Base-by-base conservation (phyloP, 2,113 vertebrate genomes). In the Gadus macrocephalus region DNA sequence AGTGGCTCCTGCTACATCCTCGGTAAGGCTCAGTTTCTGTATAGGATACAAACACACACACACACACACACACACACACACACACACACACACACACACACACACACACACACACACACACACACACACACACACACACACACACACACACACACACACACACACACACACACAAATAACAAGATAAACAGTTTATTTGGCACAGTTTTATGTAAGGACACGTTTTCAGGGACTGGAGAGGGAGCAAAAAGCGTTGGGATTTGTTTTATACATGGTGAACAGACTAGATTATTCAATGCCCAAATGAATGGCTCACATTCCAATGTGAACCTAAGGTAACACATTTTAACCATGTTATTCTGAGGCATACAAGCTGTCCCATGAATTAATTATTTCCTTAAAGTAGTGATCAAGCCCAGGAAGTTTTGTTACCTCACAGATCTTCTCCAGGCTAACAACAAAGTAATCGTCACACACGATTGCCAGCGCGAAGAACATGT, bases 381-480 rank as follows among this genome's bases (percentile, higher is more conserved):
- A 35, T 35, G 31, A 35, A 35, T 35, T 35, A 35, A 35, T 49
- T 16, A 64, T 6, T 64, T 35, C 17, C 15, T 66, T 63, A 59
- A 66, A 59, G 17, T 16, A 67, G 31, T 35, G 31, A 35, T 35
- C 31, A 14, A 69, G 9, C 25, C 56, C 19, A 64, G 53, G 22
- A 55, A 7, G 42, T 49, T 49, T 49, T 0, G 87, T 3, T 89
- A 96, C 95, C 93, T 95, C 94, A 72, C 94, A 96, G 75, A 96
- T 94, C 88, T 96, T 95, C 81, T 96, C 95, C n/a, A 96, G 88
- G 0, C 94, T 94, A 0, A 92, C 94, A 70, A 96, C 95, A 75
- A 96, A 96, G 88, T 94, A 96, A 86, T 95, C 94, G 38, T 96
- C 95, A 2, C 95, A 96, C 58, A 95, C 93, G 27, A 95, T 94